Conservation (phyloP, 2,113 vertebrate genomes). For the Xiphophorus couchianus region DNA sequence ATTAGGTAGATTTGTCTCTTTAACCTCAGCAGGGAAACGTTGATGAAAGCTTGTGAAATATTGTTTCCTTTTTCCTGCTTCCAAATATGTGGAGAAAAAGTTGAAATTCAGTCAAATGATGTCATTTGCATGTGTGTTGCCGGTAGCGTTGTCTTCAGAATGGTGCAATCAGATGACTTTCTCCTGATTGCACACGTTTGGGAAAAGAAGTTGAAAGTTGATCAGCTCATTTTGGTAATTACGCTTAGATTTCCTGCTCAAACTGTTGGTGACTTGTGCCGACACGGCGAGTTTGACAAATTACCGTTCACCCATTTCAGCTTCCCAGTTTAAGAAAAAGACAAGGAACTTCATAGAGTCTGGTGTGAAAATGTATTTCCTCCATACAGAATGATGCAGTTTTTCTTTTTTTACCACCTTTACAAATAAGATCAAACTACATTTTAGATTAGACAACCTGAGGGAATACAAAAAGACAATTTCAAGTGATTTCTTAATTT, state of each 20-base stretch:
- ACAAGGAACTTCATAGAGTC: not conserved
- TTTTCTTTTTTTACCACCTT: not conserved
- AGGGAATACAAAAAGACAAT: not conserved
- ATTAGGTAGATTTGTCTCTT: not conserved
- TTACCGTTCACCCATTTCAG: not conserved
- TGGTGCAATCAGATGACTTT: not conserved
- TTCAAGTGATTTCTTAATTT: not conserved
- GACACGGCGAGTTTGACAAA: not conserved
- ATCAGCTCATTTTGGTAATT: conserved; percentile 11
- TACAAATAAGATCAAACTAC: not conserved
- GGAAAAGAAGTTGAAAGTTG: not conserved
- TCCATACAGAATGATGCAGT: not conserved
- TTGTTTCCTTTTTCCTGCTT: conserved; percentile 2
- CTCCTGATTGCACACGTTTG: not conserved
- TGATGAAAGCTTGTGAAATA: not conserved
- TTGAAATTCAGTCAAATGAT: not conserved
- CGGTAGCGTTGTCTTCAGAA: not conserved
- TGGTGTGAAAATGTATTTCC: not conserved
- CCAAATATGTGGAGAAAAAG: not conserved
- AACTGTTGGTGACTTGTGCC: not conserved
- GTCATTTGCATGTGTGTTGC: conserved; percentile 14
- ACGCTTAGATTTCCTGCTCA: not conserved
- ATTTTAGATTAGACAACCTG: not conserved
- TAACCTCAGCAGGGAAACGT: not conserved
- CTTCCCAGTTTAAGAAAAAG: not conserved